phyloP scores from a whole-genome alignment of 2,113 vertebrate species.

The Pipa parva region DNA sequence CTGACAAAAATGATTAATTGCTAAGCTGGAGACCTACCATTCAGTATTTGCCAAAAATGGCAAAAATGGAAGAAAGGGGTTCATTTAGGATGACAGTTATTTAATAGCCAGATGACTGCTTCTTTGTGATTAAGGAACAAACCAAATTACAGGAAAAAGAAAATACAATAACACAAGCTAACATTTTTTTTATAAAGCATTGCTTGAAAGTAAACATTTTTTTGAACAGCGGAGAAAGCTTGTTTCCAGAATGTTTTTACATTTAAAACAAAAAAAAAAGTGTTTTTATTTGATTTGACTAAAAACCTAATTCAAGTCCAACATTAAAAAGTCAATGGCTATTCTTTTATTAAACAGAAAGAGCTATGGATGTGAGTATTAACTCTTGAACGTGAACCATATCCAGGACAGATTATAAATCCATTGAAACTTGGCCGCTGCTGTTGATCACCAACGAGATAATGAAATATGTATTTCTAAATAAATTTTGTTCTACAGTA shows the following conservation, averaged over 20 bases:
- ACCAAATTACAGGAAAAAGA: conserved; percentile 53
- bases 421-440: conserved; percentile 28
- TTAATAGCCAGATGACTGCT: conserved; percentile 52
- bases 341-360: too few relatives aligned
- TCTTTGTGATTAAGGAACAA: conserved; percentile 64
- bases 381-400: conserved; percentile 10
- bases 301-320: too few relatives aligned
- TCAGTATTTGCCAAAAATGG: conserved; percentile 59
- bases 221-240: conserved; percentile 7
- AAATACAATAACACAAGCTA: conserved; percentile 44
- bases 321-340: too few relatives aligned
- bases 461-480: too few relatives aligned
- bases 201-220: background rate
- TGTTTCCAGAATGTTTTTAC: too few relatives aligned
- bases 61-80: conserved; percentile 48
- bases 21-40: conserved; percentile 52
- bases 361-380: too few relatives aligned
- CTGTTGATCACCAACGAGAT: background rate
- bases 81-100: conserved; percentile 51
- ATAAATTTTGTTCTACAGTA: too few relatives aligned
- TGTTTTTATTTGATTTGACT: too few relatives aligned
- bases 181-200: conserved; percentile 19
- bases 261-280: too few relatives aligned
- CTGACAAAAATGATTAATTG: conserved; percentile 67
- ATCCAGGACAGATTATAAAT: conserved; percentile 31